These are phyloP conservation scores for Corapipo altera DNA, from an alignment of 2,113 vertebrate genomes.

Conservation along the genomic window DNA sequence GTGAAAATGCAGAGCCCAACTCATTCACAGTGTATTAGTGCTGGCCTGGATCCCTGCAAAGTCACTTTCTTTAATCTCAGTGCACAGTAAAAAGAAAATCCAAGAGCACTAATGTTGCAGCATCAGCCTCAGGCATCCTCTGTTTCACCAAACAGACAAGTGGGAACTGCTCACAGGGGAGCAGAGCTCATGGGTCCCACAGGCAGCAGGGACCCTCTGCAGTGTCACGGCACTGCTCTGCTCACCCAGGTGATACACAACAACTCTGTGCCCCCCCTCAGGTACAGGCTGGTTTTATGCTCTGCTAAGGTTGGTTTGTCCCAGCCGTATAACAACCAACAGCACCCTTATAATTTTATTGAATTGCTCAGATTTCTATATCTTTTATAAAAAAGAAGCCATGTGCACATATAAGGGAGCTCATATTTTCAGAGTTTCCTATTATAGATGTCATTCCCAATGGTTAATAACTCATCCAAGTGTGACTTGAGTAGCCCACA, in stretches of 20 bases:
- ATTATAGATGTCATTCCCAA: slow-evolving; percentile 10
- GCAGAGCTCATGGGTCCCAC: background rate
- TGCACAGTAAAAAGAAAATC: background rate
- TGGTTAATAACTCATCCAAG: slow-evolving; percentile 28
- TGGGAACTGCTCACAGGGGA: background rate
- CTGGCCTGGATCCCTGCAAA: background rate
- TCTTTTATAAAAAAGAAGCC: background rate
- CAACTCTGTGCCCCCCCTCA: background rate
- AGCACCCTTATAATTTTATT: background rate
- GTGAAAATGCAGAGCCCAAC: background rate
- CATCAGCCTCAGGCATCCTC: background rate
- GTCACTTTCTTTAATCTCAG: background rate
- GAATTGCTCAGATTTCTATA: background rate
- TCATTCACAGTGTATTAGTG: background rate
- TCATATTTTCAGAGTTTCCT: slow-evolving; percentile 5
- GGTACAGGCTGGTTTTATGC: background rate
- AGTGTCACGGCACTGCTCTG: fast-evolving
- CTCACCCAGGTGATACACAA: background rate
- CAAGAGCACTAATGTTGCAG: background rate
- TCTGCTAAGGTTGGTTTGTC: background rate
- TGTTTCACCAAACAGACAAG: background rate
- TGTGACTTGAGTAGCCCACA: slow-evolving; percentile 38
- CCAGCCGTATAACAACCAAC: background rate
- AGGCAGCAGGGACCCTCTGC: background rate
- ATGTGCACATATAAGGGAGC: background rate